Evolutionary conservation across 1,140 invertebrate species (phyloP), one percentile per base, ranked within the genome.

Genomic region (Anagrus nilaparvatae): DNA sequence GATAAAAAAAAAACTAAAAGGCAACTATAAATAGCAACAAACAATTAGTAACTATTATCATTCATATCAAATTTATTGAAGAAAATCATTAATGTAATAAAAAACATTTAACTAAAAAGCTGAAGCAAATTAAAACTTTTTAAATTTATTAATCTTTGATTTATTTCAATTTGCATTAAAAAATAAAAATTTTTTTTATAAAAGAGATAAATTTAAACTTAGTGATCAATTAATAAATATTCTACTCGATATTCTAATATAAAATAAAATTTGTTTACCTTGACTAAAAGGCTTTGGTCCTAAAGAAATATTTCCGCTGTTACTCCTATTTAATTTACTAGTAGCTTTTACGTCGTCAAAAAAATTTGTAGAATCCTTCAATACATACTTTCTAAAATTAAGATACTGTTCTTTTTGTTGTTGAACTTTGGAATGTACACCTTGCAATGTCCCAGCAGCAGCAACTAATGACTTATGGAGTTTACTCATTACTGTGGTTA

Each of bases 401-500:
- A 88, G 61, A 58, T 86, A 91, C 34, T 86, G 80, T 47, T 87
- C 83, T 61, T 90, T 90, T 54, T 87, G 84, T 5, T 76, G 73
- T 51, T 84, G 77, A 5, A 78, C 78, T 43, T 77, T 76, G 49
- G 81, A 69, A 60, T 92, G 87, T 2, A 89, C 75, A 2, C 78
- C 76, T 52, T 92, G 87, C 16, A 92, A 57, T 38, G 82, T 77
- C 0, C 86, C 87, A 33, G 89, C 89, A 42, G 92, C 67, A 4
- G 86, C 82, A 14, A 92, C 77, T 46, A 92, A 79, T 4, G 83
- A 84, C 56, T 89, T 85, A 54, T 92, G 84, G 34, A 91, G 73
- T 52, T 84, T 79, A 34, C 75, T 76, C 56, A 92, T 78, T 13
- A 85, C 79, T 32, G 75, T 57, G 9, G 78, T 74, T 32, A 87